Percentiles rank a stretch among this genome's conserved stretches.
phyloP scores from a whole-genome alignment of 2,113 vertebrate species.

The Sapayoa aenigma region DNA sequence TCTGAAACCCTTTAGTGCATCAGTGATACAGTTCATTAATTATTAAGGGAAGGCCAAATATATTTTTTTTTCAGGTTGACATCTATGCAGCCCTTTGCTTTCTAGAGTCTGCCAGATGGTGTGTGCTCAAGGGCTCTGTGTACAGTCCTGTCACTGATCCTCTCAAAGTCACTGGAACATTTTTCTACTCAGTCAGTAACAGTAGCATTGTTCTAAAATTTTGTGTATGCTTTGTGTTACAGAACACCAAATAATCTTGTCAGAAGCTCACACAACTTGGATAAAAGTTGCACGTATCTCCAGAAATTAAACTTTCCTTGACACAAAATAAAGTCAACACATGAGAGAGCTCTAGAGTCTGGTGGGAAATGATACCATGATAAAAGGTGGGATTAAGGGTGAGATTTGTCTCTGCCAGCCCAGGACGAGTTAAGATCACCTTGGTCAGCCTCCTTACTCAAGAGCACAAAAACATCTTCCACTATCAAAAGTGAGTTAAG shows the following conservation, averaged over 20 bases:
- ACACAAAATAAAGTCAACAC: not conserved
- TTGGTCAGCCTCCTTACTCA: not conserved
- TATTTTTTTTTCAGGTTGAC: not conserved
- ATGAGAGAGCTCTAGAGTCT: not conserved
- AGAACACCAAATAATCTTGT: not conserved
- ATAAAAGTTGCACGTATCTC: not conserved
- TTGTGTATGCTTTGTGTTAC: not conserved
- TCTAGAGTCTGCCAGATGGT: not conserved
- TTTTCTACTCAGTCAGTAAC: not conserved
- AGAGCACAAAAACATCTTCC: not conserved
- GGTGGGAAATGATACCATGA: not conserved
- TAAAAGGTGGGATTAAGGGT: rapidly evolving
- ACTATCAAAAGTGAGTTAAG: not conserved
- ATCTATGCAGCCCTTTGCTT: not conserved
- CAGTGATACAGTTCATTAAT: not conserved
- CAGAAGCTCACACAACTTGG: not conserved
- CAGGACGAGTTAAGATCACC: not conserved
- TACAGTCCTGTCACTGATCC: not conserved
- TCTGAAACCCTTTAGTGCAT: not conserved
- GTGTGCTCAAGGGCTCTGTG: not conserved
- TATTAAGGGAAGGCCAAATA: not conserved
- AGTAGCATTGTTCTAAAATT: not conserved
- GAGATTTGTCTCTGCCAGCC: not conserved
- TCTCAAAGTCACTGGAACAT: not conserved
- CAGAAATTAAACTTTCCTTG: not conserved